These are phyloP conservation scores for Acomys russatus DNA, from an alignment of 2,797 vertebrate genomes.

Conservation along the genomic window DNA sequence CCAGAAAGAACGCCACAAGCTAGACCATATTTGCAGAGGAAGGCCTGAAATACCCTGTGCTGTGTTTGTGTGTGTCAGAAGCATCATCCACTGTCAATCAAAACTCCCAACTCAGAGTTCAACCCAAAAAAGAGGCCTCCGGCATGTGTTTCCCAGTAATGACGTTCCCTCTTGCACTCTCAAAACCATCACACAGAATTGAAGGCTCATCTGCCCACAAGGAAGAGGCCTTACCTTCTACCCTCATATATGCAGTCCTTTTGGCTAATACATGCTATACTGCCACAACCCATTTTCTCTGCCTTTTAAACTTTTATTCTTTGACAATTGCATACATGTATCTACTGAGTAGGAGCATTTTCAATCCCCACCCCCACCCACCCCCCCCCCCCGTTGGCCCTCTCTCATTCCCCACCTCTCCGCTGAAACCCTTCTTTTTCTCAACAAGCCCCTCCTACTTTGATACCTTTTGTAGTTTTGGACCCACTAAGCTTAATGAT, in stretches of 20 bases:
- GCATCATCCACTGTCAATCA: neutral
- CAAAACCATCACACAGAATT: neutral
- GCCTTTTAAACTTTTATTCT: neutral
- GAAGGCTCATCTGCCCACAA: neutral
- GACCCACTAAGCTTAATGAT: neutral
- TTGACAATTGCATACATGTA: neutral
- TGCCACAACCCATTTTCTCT: neutral
- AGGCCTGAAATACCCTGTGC: neutral
- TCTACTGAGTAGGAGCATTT: neutral
- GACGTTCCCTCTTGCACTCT: neutral
- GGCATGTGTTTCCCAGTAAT: neutral
- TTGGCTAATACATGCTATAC: neutral
- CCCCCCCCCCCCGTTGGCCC: neutral
- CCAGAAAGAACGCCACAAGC: neutral
- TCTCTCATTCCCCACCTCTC: neutral
- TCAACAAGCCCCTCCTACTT: neutral
- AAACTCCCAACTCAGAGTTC: neutral
- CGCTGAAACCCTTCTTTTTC: neutral
- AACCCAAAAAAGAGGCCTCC: neutral
- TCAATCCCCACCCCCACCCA: neutral
- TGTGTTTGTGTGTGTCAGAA: neutral
- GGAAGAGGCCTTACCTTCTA: conserved; percentile 2
- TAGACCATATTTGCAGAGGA: neutral
- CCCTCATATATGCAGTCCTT: neutral
- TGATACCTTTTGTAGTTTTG: neutral